Evolutionary conservation across 2,888 invertebrate genomes (phyloP).

Genomic region (Tetragonisca angustula): DNA sequence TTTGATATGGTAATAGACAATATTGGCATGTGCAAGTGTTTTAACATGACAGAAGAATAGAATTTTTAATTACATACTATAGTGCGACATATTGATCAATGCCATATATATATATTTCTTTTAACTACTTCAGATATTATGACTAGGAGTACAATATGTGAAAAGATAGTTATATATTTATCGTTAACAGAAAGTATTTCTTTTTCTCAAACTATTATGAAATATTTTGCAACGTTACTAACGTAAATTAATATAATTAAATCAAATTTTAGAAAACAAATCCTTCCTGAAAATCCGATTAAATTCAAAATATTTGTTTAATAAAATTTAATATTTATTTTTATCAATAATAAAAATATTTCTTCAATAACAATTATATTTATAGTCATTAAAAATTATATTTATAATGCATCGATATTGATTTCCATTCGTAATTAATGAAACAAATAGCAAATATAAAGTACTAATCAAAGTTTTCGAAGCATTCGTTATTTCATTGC

Average conservation of each 20-base stretch:
- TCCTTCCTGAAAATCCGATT: background rate
- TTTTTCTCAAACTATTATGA: slow-evolving; percentile 23
- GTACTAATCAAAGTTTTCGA: background rate
- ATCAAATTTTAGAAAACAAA: background rate
- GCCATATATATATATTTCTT: no score
- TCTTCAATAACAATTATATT: background rate
- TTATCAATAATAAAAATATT: background rate
- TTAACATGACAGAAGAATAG: background rate
- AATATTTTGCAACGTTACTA: background rate
- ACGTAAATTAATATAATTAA: background rate
- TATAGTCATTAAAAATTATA: background rate
- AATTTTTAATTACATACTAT: background rate
- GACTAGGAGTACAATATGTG: background rate
- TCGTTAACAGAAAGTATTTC: slow-evolving; percentile 31
- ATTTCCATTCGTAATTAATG: background rate
- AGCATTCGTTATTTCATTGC: background rate
- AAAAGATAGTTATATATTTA: slow-evolving; percentile 5
- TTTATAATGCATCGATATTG: background rate
- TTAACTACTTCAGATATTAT: background rate
- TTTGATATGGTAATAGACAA: slow-evolving; percentile 10
- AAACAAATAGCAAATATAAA: background rate
- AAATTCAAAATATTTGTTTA: background rate
- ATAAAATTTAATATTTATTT: no score
- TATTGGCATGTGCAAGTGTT: slow-evolving; percentile 5
- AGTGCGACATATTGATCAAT: background rate